A percentile compares a stretch with the other conserved stretches of the same genome.
Evolutionary conservation across 1,140 invertebrate genomes (phyloP).

Genomic region (Philaenus spumarius): DNA sequence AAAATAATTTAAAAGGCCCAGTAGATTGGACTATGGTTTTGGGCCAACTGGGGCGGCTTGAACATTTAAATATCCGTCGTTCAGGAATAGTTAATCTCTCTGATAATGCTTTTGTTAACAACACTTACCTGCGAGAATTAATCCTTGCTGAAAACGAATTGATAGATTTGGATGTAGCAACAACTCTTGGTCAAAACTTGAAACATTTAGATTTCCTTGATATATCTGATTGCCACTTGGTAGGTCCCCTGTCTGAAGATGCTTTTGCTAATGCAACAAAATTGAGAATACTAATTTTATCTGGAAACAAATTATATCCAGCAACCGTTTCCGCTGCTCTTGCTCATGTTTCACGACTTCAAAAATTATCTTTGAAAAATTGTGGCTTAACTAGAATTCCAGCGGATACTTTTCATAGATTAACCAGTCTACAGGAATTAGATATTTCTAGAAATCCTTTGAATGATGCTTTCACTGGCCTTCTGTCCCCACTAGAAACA

Average conservation of each 20-base stretch:
- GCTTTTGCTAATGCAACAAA: constrained; percentile 61
- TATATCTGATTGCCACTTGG: constrained; percentile 60
- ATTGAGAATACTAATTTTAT: constrained; percentile 54
- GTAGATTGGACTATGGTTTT: constrained; percentile 54
- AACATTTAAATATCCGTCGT: constrained; percentile 55
- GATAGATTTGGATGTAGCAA: constrained; percentile 53
- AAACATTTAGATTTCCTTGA: constrained; percentile 59
- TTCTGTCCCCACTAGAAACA: constrained; percentile 56
- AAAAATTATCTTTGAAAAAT: constrained; percentile 58
- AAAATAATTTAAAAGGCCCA: constrained; percentile 47
- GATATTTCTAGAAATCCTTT: constrained; percentile 36
- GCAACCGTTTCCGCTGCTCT: constrained; percentile 58
- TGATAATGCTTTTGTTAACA: constrained; percentile 56
- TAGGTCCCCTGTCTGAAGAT: constrained; percentile 55
- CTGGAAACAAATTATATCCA: constrained; percentile 59
- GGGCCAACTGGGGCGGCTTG: constrained; percentile 49
- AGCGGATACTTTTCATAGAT: constrained; percentile 53
- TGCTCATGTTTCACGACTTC: constrained; percentile 53
- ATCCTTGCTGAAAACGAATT: constrained; percentile 59
- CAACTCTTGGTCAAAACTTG: constrained; percentile 56
- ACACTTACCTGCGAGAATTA: constrained; percentile 55
- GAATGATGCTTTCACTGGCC: constrained; percentile 56
- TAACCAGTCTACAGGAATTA: constrained; percentile 47
- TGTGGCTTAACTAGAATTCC: constrained; percentile 55
- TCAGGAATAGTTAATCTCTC: constrained; percentile 53